phyloP scores from a whole-genome alignment of 1,140 invertebrate species.

The Drosophila mojavensis region DNA sequence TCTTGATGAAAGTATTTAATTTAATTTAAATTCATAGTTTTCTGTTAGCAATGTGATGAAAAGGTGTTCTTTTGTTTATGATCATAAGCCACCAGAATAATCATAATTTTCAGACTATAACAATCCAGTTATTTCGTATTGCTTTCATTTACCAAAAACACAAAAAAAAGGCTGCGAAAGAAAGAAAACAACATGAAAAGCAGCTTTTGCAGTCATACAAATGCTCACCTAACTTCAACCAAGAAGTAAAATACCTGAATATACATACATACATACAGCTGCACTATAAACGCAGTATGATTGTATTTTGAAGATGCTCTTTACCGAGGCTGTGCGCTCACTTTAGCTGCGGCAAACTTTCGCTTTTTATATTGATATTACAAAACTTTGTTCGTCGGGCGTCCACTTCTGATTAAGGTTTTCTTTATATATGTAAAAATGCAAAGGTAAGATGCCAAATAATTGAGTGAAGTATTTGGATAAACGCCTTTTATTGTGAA shows the following conservation, averaged over 20 bases:
- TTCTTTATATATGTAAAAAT: neutral
- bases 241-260: conserved; percentile 74
- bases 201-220: conserved; percentile 57
- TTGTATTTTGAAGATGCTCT: conserved; percentile 77
- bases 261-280: too few relatives aligned
- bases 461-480: too few relatives aligned
- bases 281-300: conserved; percentile 75
- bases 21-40: neutral
- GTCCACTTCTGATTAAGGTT: neutral
- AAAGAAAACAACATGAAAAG: conserved; percentile 49
- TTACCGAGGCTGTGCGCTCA: conserved; percentile 40
- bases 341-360: conserved; percentile 2
- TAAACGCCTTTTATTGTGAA: too few relatives aligned
- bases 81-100: neutral
- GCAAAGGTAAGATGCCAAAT: too few relatives aligned
- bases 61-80: neutral
- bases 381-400: neutral
- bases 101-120: neutral
- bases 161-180: conserved; percentile 24
- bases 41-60: neutral
- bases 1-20: neutral
- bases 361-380: neutral
- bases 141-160: conserved; percentile 68
- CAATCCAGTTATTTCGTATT: conserved; percentile 62
- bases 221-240: conserved; percentile 68